phyloP scores from a whole-genome alignment of 2,888 invertebrate genomes.

The Sminthurinus aureus region DNA sequence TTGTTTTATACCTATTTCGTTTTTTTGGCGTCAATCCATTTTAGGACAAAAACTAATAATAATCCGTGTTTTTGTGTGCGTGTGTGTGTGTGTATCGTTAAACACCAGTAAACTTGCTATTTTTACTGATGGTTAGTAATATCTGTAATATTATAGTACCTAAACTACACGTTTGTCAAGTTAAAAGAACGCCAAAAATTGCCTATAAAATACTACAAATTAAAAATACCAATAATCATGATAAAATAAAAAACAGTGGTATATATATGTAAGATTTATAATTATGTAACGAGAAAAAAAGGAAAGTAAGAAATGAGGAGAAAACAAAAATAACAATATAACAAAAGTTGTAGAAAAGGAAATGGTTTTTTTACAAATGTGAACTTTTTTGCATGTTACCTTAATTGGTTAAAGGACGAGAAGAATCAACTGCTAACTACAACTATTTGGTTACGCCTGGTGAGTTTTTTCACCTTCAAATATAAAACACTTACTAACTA shows the following conservation, averaged over 20 bases:
- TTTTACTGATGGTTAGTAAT: neutral
- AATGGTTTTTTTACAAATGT: slow-evolving; percentile 29
- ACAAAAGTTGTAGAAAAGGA: slow-evolving; percentile 4
- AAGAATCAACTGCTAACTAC: slow-evolving; percentile 96
- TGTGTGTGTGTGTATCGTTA: slow-evolving; percentile 2
- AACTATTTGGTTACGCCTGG: slow-evolving; percentile 96
- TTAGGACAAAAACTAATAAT: neutral
- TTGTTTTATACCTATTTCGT: neutral
- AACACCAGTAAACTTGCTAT: neutral
- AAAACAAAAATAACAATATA: neutral
- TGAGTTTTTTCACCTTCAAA: slow-evolving; percentile 68
- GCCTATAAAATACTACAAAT: too few species aligned
- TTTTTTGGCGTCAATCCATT: neutral
- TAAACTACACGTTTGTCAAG: neutral
- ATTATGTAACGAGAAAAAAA: neutral
- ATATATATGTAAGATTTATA: too few species aligned
- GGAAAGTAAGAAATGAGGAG: neutral
- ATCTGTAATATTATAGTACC: neutral
- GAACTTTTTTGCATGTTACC: slow-evolving; percentile 38
- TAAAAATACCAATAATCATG: neutral
- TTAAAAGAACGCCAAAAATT: too few species aligned
- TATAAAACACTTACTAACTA: slow-evolving; percentile 29
- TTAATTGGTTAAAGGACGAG: slow-evolving; percentile 75
- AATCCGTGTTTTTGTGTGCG: neutral
- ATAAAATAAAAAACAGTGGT: neutral